A percentile compares a stretch with the other conserved stretches of the same genome.
Conservation (phyloP, 2,888 invertebrate genomes). For the Epirrhoe tristata region DNA sequence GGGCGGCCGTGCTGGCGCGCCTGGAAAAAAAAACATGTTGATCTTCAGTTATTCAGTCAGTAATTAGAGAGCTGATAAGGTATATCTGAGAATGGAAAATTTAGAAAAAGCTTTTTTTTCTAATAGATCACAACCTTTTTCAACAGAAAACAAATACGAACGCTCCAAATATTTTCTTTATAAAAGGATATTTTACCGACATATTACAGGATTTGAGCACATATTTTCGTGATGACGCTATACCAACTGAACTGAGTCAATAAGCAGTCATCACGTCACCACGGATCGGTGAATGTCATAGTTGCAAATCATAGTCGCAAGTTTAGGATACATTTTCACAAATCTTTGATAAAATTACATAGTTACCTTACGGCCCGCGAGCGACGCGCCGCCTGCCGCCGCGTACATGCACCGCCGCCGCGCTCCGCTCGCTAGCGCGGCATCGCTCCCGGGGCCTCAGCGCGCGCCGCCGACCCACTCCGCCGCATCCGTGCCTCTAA, state of each 20-base stretch:
- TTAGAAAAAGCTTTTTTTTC: too few species aligned
- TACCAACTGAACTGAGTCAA: too few species aligned
- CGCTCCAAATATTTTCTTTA: too few species aligned
- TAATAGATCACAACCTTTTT: too few species aligned
- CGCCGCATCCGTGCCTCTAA: slow-evolving; percentile 73
- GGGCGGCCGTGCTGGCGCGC: slow-evolving; percentile 85
- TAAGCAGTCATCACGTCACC: too few species aligned
- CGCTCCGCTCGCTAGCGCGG: slow-evolving; percentile 71
- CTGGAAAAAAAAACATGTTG: slow-evolving; percentile 48
- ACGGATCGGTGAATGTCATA: too few species aligned
- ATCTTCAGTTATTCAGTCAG: neutral
- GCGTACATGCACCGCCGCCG: slow-evolving; percentile 91
- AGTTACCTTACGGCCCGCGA: slow-evolving; percentile 92
- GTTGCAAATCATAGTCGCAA: too few species aligned
- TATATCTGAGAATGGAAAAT: neutral
- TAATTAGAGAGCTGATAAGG: neutral
- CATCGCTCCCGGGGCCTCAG: slow-evolving; percentile 54
- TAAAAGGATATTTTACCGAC: too few species aligned
- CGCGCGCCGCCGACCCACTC: slow-evolving; percentile 62
- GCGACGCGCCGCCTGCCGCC: slow-evolving; percentile 94
- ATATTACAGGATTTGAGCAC: too few species aligned
- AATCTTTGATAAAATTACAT: neutral
- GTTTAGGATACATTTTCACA: neutral
- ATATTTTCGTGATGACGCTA: too few species aligned
- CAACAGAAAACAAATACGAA: too few species aligned